These are phyloP conservation scores for Dasysyrphus tricinctus DNA, from an alignment of 2,888 invertebrate species.

Conservation along the genomic window DNA sequence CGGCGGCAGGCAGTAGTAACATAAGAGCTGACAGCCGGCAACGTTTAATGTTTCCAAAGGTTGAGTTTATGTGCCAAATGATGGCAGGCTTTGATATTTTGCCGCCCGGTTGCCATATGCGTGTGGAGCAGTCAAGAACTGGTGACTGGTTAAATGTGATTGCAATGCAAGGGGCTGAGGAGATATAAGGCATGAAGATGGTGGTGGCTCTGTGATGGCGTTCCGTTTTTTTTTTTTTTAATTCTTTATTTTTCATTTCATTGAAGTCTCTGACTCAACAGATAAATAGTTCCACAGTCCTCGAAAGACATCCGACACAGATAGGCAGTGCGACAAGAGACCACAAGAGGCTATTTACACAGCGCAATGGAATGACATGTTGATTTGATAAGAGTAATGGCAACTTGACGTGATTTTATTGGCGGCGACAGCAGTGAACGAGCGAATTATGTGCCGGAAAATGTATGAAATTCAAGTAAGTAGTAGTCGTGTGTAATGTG, in stretches of 20 bases:
- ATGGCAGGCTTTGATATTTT: conserved; percentile 76
- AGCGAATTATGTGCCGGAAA: conserved; percentile 67
- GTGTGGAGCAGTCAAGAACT: conserved; percentile 38
- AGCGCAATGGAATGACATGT: conserved; percentile 65
- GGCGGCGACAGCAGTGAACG: conserved; percentile 64
- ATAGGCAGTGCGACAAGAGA: conserved; percentile 52
- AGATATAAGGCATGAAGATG: conserved; percentile 1
- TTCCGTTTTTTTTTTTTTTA: conserved; percentile 15
- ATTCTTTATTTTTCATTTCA: conserved; percentile 1
- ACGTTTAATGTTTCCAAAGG: conserved; percentile 80
- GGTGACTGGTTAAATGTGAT: conserved; percentile 30
- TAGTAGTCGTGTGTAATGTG: conserved; percentile 29
- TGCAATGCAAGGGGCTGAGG: conserved; percentile 12
- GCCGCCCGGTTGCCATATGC: conserved; percentile 57
- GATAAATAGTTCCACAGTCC: conserved; percentile 60
- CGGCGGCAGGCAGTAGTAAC: conserved; percentile 64
- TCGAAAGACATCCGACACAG: conserved; percentile 54
- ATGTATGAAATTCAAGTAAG: conserved; percentile 56
- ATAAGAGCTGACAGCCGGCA: conserved; percentile 81
- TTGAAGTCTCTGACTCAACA: conserved; percentile 54
- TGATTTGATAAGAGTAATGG: conserved; percentile 72
- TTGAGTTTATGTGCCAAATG: conserved; percentile 79
- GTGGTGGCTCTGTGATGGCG: conserved; percentile 22
- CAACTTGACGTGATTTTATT: conserved; percentile 71
- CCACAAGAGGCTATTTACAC: conserved; percentile 61